Percentiles rank a stretch among this genome's conserved stretches.
Evolutionary conservation across 2,113 vertebrate genomes (phyloP).

Genomic region (Hemiprocne comata): DNA sequence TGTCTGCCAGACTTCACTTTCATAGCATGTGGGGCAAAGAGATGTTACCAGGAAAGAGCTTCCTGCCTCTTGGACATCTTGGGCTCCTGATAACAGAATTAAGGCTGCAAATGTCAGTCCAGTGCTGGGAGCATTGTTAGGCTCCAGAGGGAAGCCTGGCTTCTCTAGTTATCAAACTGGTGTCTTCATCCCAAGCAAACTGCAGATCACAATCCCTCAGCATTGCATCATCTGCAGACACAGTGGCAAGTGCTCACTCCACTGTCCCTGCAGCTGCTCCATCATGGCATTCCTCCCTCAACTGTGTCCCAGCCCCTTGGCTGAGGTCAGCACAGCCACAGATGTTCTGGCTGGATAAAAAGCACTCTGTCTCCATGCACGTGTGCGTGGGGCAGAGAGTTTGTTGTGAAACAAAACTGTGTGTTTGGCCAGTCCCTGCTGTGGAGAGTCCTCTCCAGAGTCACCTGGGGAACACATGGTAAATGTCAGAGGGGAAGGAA

Average conservation of each 20-base stretch:
- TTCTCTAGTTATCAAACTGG: background rate
- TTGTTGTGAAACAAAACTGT: conserved; percentile 7
- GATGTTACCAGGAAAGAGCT: background rate
- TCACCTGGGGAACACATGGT: background rate
- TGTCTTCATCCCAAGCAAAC: background rate
- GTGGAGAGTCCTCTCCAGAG: background rate
- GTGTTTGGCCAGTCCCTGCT: background rate
- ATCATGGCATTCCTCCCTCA: background rate
- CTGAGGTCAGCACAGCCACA: conserved; percentile 29
- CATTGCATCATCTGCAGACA: background rate
- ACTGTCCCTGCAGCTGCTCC: conserved; percentile 3
- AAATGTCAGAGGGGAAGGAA: background rate
- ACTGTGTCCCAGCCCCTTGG: background rate
- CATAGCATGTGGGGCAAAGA: background rate
- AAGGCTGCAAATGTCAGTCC: background rate
- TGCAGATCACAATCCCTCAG: background rate
- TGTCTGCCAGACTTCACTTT: conserved; percentile 16
- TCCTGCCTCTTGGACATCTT: background rate
- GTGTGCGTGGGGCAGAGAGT: background rate
- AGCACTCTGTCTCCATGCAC: background rate
- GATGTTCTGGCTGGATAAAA: conserved; percentile 14
- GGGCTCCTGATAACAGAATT: background rate
- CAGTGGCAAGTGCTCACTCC: background rate
- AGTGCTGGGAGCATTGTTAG: background rate
- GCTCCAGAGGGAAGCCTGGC: background rate